These are phyloP conservation scores for Eurytemora carolleeae DNA, from an alignment of 1,140 invertebrate species.

Conservation along the genomic window DNA sequence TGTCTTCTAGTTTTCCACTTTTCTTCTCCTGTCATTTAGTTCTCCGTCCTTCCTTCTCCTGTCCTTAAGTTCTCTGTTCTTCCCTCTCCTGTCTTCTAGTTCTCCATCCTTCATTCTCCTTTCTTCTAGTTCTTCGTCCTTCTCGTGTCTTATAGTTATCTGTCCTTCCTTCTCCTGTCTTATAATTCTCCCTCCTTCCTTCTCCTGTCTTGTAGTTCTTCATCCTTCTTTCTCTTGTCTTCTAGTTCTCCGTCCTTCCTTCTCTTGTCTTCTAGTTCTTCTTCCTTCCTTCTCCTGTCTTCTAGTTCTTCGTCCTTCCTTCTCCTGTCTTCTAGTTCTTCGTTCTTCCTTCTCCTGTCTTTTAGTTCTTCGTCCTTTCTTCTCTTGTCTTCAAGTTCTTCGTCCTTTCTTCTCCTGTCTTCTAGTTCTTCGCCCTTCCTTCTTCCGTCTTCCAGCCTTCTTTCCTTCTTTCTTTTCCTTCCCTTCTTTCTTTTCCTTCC, in stretches of 20 bases:
- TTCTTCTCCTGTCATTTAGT: neutral
- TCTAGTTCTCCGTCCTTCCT: neutral
- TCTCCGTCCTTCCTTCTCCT: too few species aligned
- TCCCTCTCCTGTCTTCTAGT: too few species aligned
- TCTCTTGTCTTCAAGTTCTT: neutral
- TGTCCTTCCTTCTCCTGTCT: too few species aligned
- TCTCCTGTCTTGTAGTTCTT: too few species aligned
- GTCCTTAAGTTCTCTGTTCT: too few species aligned
- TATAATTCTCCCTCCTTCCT: too few species aligned
- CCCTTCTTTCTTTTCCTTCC: too few species aligned
- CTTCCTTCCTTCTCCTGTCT: too few species aligned
- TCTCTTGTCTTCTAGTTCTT: neutral
- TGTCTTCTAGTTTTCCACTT: neutral
- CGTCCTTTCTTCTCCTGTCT: neutral
- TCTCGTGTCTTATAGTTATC: too few species aligned
- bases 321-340: neutral
- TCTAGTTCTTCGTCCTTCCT: neutral
- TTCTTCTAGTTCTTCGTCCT: neutral
- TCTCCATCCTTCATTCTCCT: neutral
- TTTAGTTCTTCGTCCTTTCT: neutral
- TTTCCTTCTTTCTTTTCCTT: neutral
- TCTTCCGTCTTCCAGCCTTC: neutral
- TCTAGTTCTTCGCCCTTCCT: neutral
- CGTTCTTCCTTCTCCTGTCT: too few species aligned
- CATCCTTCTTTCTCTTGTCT: neutral